Evolutionary conservation across 2,888 invertebrate genomes (phyloP).

Genomic region (Mongoloraphidia duomilia): DNA sequence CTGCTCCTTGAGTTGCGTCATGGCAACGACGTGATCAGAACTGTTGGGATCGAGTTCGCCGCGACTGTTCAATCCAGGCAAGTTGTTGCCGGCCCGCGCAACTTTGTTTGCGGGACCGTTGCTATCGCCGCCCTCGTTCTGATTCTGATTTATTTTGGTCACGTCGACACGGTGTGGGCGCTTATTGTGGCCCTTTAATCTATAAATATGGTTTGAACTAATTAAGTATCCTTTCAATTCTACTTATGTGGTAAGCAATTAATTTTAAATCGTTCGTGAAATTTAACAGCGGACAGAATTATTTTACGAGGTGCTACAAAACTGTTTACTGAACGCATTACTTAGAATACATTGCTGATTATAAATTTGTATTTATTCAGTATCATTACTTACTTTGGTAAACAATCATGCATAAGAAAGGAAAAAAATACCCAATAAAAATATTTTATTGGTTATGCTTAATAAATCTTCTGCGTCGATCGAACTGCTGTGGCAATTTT

Average conservation of each 20-base stretch:
- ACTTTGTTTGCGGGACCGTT: constrained; percentile 35
- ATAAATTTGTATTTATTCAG: too few species aligned
- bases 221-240: background rate
- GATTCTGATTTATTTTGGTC: constrained; percentile 30
- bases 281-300: background rate
- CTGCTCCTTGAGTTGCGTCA: constrained; percentile 88
- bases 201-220: constrained; percentile 21
- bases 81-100: constrained; percentile 27
- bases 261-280: too few species aligned
- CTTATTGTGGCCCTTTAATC: constrained; percentile 54
- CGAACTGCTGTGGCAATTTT: too few species aligned
- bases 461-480: too few species aligned
- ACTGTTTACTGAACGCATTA: too few species aligned
- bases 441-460: too few species aligned
- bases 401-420: too few species aligned
- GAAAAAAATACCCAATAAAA: too few species aligned
- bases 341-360: too few species aligned
- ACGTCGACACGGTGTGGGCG: constrained; percentile 53
- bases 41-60: constrained; percentile 65
- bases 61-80: constrained; percentile 26
- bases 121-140: constrained; percentile 27
- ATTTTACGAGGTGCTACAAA: too few species aligned
- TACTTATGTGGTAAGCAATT: too few species aligned
- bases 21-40: constrained; percentile 85
- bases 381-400: too few species aligned